phyloP scores from a whole-genome alignment of 1,140 invertebrate species.

The Zaprionus africanus region DNA sequence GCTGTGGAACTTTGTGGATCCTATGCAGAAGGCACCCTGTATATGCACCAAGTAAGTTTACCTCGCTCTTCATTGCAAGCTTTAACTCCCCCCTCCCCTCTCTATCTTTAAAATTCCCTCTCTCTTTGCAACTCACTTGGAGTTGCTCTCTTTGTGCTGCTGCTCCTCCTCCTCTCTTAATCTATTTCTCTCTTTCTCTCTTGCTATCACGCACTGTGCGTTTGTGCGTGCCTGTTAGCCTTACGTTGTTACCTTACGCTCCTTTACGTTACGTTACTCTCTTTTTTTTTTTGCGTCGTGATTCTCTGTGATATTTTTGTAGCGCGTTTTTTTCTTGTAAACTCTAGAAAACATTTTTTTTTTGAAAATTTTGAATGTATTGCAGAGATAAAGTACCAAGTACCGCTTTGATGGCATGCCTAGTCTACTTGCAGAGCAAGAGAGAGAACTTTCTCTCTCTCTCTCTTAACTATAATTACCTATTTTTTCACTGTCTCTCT shows the following conservation, averaged over 20 bases:
- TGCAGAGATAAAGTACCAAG: constrained; percentile 21
- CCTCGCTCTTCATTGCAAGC: constrained; percentile 8
- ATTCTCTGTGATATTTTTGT: constrained; percentile 44
- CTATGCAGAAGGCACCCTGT: constrained; percentile 91
- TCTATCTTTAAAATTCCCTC: neutral
- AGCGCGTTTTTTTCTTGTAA: constrained; percentile 30
- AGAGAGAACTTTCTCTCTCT: constrained; percentile 21
- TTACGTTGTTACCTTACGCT: constrained; percentile 14
- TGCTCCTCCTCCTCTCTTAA: constrained; percentile 5
- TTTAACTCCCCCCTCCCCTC: neutral
- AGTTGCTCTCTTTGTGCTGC: constrained; percentile 5
- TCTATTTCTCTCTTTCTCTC: constrained; percentile 19
- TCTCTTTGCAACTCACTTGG: constrained; percentile 10
- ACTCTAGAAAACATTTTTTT: constrained; percentile 10
- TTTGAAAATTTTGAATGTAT: constrained; percentile 27
- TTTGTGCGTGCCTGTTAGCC: constrained; percentile 3
- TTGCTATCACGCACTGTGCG: neutral
- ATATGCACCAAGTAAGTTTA: constrained; percentile 90
- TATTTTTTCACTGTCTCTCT: constrained; percentile 18
- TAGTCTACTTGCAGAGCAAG: constrained; percentile 8
- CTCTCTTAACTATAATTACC: constrained; percentile 6
- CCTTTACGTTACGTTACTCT: neutral
- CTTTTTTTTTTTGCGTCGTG: constrained; percentile 8
- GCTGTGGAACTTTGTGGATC: constrained; percentile 94
- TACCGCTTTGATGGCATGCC: constrained; percentile 72